Evolutionary conservation across 2,888 invertebrate genomes (phyloP).

Genomic region (Escarpia spicata): DNA sequence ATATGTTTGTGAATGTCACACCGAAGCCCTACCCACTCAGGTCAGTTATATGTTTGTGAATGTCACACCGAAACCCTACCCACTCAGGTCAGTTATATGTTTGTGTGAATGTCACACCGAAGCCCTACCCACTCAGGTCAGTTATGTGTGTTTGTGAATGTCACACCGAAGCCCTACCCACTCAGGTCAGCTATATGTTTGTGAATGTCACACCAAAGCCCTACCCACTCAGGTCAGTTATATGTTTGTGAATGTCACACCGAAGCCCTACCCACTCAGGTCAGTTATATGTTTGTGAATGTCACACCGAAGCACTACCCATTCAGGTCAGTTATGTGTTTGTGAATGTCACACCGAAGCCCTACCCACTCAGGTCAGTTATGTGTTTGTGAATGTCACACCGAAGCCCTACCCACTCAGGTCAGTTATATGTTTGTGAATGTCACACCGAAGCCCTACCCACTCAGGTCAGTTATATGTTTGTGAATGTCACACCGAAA

Average conservation of each 20-base stretch:
- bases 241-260: conserved; percentile 66
- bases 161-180: conserved; percentile 54
- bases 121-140: conserved; percentile 42
- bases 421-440: neutral
- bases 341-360: conserved; percentile 60
- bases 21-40: conserved; percentile 51
- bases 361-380: conserved; percentile 38
- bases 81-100: conserved; percentile 57
- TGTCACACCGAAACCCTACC: conserved; percentile 55
- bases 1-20: conserved; percentile 65
- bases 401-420: conserved; percentile 51
- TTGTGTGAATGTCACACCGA: conserved; percentile 62
- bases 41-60: conserved; percentile 62
- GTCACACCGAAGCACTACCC: conserved; percentile 55
- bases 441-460: too few relatives aligned
- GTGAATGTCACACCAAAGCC: too few relatives aligned
- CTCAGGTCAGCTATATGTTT: conserved; percentile 28
- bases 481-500: conserved; percentile 61
- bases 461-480: conserved; percentile 57
- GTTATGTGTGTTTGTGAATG: conserved; percentile 63
- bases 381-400: conserved; percentile 65
- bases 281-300: conserved; percentile 63
- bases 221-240: conserved; percentile 26
- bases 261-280: conserved; percentile 48
- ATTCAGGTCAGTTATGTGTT: conserved; percentile 58